Conservation (phyloP, 2,113 vertebrate species). For the Nematolebias whitei region DNA sequence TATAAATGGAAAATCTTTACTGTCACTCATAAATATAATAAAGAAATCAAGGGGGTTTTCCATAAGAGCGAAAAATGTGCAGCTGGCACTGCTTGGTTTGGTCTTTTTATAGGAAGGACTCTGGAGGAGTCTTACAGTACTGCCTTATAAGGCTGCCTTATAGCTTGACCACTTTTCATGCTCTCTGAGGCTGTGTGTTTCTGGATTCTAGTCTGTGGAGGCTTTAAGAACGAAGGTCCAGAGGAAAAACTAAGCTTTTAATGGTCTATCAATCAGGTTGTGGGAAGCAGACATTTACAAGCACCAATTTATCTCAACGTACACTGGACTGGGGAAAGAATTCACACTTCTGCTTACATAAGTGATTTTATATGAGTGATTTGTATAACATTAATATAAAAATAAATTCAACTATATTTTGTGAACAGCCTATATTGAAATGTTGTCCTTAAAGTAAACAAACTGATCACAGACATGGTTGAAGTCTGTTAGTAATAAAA, state of each 20-base stretch:
- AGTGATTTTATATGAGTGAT: too few species aligned
- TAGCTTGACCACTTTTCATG: slow-evolving; percentile 31
- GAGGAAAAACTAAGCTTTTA: slow-evolving; percentile 8
- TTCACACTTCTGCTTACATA: too few species aligned
- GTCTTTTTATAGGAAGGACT: slow-evolving; percentile 23
- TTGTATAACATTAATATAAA: too few species aligned
- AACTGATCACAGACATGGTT: too few species aligned
- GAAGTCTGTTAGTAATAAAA: too few species aligned
- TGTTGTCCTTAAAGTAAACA: too few species aligned
- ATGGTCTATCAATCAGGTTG: background rate
- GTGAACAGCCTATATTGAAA: too few species aligned
- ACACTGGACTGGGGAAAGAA: too few species aligned
- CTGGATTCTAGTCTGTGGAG: slow-evolving; percentile 9
- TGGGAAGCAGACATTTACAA: too few species aligned
- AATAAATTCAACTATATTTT: too few species aligned
- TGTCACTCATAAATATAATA: slow-evolving; percentile 30
- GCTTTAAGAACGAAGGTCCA: slow-evolving; percentile 9
- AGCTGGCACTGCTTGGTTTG: slow-evolving; percentile 10
- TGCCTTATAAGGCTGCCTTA: slow-evolving; percentile 30
- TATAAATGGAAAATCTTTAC: slow-evolving; percentile 30
- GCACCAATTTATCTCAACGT: too few species aligned
- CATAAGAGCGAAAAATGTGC: slow-evolving; percentile 25
- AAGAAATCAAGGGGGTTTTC: slow-evolving; percentile 40
- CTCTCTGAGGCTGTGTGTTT: slow-evolving; percentile 30
- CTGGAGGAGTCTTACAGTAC: slow-evolving; percentile 4